phyloP scores from a whole-genome alignment of 2,113 vertebrate genomes.

The Tenrec ecaudatus region DNA sequence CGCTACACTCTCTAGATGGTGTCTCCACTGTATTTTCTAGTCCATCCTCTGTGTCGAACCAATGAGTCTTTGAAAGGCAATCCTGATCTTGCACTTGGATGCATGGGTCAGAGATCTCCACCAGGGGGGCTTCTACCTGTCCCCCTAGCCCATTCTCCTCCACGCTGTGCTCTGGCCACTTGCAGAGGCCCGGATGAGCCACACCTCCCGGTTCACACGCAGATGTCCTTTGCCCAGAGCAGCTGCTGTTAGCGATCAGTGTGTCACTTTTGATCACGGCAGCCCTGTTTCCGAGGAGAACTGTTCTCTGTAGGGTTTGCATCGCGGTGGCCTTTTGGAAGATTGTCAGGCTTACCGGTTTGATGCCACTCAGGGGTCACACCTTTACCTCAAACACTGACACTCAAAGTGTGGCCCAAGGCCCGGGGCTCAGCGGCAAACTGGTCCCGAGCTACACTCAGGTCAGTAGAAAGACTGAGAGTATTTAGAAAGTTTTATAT shows the following conservation, averaged over 20 bases:
- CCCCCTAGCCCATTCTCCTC: not conserved
- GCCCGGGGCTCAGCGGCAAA: no score
- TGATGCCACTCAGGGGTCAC: not conserved
- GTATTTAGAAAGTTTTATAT: not conserved
- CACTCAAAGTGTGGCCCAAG: not conserved
- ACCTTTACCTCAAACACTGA: no score
- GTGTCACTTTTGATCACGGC: not conserved
- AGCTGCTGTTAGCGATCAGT: not conserved
- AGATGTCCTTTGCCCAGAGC: no score
- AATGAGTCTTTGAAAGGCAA: not conserved
- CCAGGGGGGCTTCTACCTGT: not conserved
- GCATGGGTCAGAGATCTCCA: not conserved
- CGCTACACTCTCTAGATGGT: not conserved
- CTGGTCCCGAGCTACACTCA: not conserved
- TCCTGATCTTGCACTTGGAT: not conserved
- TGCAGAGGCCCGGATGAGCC: not conserved
- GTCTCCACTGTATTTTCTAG: not conserved
- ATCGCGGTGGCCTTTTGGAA: not conserved
- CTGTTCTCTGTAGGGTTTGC: not conserved
- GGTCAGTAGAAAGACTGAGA: not conserved
- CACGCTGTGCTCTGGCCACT: not conserved
- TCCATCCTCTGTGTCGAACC: not conserved
- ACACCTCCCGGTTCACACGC: rapidly evolving
- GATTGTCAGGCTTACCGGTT: not conserved
- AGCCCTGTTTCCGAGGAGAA: not conserved